Evolutionary conservation across 1,140 invertebrate genomes (phyloP).

Genomic region (Drosophila pachea): DNA sequence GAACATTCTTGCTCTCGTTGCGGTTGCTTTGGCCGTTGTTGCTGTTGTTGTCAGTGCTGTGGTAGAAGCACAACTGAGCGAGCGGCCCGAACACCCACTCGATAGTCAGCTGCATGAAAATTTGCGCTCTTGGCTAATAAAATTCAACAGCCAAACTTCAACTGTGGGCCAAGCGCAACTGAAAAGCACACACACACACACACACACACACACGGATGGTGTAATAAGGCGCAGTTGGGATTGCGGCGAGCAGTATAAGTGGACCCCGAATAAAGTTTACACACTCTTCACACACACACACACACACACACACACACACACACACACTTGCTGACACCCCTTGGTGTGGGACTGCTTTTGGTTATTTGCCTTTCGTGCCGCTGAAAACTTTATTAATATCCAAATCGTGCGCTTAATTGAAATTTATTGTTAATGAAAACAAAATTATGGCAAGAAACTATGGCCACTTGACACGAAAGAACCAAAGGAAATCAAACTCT

Average conservation of each 20-base stretch:
- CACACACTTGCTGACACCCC: slow-evolving; percentile 7
- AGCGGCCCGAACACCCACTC: slow-evolving; percentile 50
- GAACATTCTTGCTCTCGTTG: neutral
- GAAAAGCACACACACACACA: slow-evolving; percentile 12
- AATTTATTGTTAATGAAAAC: slow-evolving; percentile 77
- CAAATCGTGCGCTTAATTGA: slow-evolving; percentile 76
- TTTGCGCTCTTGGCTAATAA: slow-evolving; percentile 53
- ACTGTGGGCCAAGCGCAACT: slow-evolving; percentile 20
- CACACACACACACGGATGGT: neutral
- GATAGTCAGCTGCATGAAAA: slow-evolving; percentile 16
- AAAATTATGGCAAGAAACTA: slow-evolving; percentile 63
- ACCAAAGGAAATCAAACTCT: slow-evolving; percentile 30
- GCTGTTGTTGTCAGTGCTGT: slow-evolving; percentile 1
- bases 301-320: slow-evolving; percentile 13
- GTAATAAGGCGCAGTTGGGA: slow-evolving; percentile 19
- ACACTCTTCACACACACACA: slow-evolving; percentile 7
- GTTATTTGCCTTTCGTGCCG: slow-evolving; percentile 67
- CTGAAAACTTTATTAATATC: slow-evolving; percentile 72
- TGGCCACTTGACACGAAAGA: slow-evolving; percentile 68
- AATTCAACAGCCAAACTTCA: slow-evolving; percentile 38
- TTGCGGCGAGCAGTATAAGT: slow-evolving; percentile 12
- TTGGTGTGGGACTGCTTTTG: slow-evolving; percentile 23
- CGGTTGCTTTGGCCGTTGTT: too few species aligned
- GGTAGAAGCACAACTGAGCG: slow-evolving; percentile 10
- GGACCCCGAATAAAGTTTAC: slow-evolving; percentile 19